These are phyloP conservation scores for Amblyteles armatorius DNA, from an alignment of 2,888 invertebrate genomes.

Conservation along the genomic window DNA sequence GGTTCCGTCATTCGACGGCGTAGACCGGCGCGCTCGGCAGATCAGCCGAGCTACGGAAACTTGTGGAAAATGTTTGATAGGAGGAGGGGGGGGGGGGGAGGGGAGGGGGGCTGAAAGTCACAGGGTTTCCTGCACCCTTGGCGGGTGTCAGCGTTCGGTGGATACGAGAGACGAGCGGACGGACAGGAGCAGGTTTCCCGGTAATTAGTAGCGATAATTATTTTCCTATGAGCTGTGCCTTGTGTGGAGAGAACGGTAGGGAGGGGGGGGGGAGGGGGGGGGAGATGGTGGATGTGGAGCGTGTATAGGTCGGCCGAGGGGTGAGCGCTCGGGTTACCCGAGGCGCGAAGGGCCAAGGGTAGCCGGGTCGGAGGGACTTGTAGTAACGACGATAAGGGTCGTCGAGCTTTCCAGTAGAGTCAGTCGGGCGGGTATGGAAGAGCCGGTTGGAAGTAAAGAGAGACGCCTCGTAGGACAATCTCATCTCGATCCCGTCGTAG, in stretches of 20 bases:
- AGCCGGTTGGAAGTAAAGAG: slow-evolving; percentile 45
- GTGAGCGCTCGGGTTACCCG: slow-evolving; percentile 57
- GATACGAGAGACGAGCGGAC: slow-evolving; percentile 31
- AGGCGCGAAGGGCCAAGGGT: slow-evolving; percentile 61
- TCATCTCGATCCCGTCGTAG: slow-evolving; percentile 84
- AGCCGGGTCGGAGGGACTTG: slow-evolving; percentile 57
- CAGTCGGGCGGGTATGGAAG: slow-evolving; percentile 59
- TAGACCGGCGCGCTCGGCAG: slow-evolving; percentile 1
- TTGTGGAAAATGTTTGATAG: slow-evolving; percentile 57
- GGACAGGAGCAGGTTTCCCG: slow-evolving; percentile 54
- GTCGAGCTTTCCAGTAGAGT: slow-evolving; percentile 70
- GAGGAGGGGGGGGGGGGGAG: slow-evolving; percentile 42
- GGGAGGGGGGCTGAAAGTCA: slow-evolving; percentile 41
- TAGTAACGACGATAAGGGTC: slow-evolving; percentile 67
- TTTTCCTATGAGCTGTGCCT: slow-evolving; percentile 51
- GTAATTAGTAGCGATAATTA: slow-evolving; percentile 70
- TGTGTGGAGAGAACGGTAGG: background rate
- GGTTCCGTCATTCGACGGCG: slow-evolving; percentile 44
- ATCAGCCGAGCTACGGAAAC: slow-evolving; percentile 53
- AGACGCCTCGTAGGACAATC: slow-evolving; percentile 82
- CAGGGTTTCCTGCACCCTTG: slow-evolving; percentile 33
- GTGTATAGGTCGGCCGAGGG: slow-evolving; percentile 18
- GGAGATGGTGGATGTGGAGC: background rate
- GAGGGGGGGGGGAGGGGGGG: background rate
- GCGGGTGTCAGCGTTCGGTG: slow-evolving; percentile 28